These are phyloP conservation scores for Agapornis canus DNA, from an alignment of 2,797 vertebrate species.

Conservation along the genomic window DNA sequence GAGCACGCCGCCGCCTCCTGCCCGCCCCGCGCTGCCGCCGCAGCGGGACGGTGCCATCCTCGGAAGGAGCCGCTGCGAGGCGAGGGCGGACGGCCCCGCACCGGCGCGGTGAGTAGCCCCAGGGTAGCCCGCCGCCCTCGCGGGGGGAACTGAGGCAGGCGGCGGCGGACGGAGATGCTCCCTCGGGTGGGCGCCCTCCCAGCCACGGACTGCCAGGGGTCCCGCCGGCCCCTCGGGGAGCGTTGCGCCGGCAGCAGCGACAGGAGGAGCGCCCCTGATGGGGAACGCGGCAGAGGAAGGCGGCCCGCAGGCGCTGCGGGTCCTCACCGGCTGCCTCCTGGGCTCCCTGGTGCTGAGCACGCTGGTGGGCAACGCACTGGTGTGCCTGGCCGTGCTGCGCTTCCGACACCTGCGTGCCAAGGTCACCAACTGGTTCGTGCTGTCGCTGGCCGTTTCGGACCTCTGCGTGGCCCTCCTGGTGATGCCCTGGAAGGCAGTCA, in stretches of 20 bases:
- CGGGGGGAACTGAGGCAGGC: not conserved
- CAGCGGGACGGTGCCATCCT: not conserved
- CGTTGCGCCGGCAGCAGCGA: not conserved
- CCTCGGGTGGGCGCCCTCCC: not conserved
- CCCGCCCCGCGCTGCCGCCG: not conserved
- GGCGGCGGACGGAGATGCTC: not conserved
- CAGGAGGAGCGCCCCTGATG: not conserved
- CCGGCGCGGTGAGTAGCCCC: not conserved
- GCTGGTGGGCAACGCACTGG: conserved; percentile 81
- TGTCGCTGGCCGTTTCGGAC: conserved; percentile 84
- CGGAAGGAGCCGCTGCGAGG: not conserved
- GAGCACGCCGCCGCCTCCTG: not conserved
- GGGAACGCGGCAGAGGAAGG: not conserved
- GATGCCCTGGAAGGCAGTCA: conserved; percentile 84
- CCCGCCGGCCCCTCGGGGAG: not conserved
- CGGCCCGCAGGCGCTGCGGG: conserved; percentile 47
- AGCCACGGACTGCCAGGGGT: not conserved
- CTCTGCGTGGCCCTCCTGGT: conserved; percentile 84
- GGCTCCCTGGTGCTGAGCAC: conserved; percentile 83
- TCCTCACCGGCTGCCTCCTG: conserved; percentile 79
- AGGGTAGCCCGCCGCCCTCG: not conserved
- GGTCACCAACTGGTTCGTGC: conserved; percentile 86
- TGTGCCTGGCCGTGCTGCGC: conserved; percentile 81
- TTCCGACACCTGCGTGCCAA: conserved; percentile 83
- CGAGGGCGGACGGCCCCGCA: not conserved